phyloP scores from a whole-genome alignment of 2,888 invertebrate species.

The Carterocephalus palaemon region DNA sequence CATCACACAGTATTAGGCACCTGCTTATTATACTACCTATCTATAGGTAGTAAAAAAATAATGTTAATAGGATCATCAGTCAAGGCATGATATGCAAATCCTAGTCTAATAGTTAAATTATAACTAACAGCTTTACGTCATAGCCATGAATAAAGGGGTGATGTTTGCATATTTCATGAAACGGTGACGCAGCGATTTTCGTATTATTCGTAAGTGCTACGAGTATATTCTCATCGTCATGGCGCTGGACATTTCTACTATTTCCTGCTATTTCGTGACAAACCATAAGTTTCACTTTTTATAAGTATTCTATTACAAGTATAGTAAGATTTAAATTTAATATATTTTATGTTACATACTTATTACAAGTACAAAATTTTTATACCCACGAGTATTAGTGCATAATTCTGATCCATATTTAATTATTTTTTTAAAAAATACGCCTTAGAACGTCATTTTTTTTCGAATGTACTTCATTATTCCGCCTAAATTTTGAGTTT shows the following conservation, averaged over 20 bases:
- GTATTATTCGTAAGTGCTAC: slow-evolving; percentile 2
- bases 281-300: background rate
- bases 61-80: slow-evolving; percentile 4
- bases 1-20: no score
- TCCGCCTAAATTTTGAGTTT: no score
- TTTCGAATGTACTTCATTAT: no score
- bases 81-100: slow-evolving; percentile 28
- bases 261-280: background rate
- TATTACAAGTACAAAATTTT: no score
- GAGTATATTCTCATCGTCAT: background rate
- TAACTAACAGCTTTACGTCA: slow-evolving; percentile 45
- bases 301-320: background rate
- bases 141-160: slow-evolving; percentile 46
- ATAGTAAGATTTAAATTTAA: no score
- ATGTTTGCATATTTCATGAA: slow-evolving; percentile 40
- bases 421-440: no score
- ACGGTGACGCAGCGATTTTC: slow-evolving; percentile 14
- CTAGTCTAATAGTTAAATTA: slow-evolving; percentile 51
- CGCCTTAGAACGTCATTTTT: no score
- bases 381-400: no score
- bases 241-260: background rate
- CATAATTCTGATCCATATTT: no score
- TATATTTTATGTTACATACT: no score
- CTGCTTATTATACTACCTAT: no score
- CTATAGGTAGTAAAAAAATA: background rate